phyloP scores from a whole-genome alignment of 2,797 vertebrate species.

The Champsocephalus gunnari region DNA sequence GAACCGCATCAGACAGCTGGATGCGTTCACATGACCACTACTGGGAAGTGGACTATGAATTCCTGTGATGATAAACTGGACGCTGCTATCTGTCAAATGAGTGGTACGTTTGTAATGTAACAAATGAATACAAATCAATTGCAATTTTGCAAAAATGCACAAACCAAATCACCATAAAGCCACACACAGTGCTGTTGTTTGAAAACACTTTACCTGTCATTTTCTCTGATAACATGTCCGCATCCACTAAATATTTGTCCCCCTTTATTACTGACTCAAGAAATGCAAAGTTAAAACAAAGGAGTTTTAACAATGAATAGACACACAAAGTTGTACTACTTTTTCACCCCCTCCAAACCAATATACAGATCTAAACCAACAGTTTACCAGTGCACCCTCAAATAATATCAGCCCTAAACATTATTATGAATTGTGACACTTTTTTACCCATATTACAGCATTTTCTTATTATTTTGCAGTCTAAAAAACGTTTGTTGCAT shows the following conservation, averaged over 20 bases:
- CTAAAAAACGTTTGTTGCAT: too few relatives aligned
- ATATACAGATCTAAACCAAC: too few relatives aligned
- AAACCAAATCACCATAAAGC: neutral
- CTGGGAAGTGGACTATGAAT: slow-evolving; percentile 89
- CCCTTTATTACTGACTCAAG: too few relatives aligned
- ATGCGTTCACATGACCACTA: slow-evolving; percentile 90
- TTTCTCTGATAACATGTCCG: neutral
- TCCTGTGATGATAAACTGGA: slow-evolving; percentile 89
- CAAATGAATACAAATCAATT: neutral
- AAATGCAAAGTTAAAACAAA: too few relatives aligned
- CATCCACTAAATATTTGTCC: neutral
- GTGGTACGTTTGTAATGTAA: slow-evolving; percentile 76
- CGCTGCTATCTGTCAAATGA: slow-evolving; percentile 90
- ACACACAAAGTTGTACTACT: too few relatives aligned
- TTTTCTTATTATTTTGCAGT: too few relatives aligned
- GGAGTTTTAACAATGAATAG: too few relatives aligned
- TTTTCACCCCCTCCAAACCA: too few relatives aligned
- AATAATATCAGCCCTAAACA: too few relatives aligned
- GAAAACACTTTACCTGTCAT: neutral
- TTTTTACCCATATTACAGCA: too few relatives aligned
- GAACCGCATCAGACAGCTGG: slow-evolving; percentile 88
- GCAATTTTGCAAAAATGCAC: neutral
- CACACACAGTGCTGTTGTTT: neutral
- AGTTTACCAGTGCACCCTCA: too few relatives aligned
- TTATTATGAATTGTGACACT: too few relatives aligned